These are phyloP conservation scores for Drosophila picticornis DNA, from an alignment of 2,888 invertebrate genomes.

Conservation along the genomic window DNA sequence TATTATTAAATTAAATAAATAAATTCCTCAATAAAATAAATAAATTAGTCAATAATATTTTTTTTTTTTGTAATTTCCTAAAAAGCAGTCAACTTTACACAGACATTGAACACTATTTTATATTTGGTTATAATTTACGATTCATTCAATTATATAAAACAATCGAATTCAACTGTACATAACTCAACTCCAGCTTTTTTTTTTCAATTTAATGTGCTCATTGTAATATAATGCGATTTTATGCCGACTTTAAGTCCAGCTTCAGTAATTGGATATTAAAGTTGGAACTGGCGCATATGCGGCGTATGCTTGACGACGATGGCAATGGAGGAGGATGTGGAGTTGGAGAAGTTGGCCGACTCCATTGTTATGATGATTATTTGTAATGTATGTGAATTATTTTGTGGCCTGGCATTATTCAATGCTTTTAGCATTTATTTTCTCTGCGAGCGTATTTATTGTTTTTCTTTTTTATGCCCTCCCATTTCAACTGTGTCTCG, in stretches of 20 bases:
- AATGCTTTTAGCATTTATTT: conserved; percentile 63
- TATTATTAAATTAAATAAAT: too few species aligned
- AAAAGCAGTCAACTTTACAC: background rate
- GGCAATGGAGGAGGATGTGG: conserved; percentile 18
- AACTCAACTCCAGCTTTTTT: background rate
- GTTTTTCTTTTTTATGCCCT: conserved; percentile 28
- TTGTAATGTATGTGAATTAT: conserved; percentile 61
- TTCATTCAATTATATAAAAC: background rate
- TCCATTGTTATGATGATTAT: conserved; percentile 72
- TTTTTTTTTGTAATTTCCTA: background rate
- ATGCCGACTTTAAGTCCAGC: conserved; percentile 31
- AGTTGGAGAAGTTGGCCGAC: background rate
- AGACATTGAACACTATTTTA: background rate
- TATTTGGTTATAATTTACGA: background rate
- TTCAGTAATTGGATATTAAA: conserved; percentile 9
- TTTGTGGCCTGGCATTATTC: conserved; percentile 48
- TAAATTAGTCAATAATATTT: background rate
- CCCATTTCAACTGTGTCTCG: conserved; percentile 25
- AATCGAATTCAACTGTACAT: background rate
- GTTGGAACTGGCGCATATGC: conserved; percentile 13
- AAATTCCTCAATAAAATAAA: too few species aligned
- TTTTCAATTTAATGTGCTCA: conserved; percentile 26
- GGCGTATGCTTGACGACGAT: conserved; percentile 51
- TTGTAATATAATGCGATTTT: conserved; percentile 59
- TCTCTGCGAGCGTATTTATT: conserved; percentile 47